Conservation (phyloP, 2,888 invertebrate species). For the Sphinx pinastri region DNA sequence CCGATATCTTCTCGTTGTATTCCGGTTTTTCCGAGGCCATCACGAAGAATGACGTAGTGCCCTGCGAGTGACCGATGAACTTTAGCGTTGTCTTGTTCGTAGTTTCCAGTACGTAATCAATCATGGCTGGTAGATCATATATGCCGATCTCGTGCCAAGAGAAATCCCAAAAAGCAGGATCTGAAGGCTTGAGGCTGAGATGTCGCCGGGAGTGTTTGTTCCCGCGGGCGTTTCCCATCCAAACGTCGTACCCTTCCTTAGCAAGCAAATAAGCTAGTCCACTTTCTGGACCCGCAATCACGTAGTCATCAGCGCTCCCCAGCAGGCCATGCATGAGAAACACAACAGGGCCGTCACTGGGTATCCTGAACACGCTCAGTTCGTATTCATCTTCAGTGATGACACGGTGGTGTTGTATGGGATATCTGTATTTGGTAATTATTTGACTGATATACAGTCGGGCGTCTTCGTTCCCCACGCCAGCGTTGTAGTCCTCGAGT, state of each 20-base stretch:
- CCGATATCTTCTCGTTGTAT: constrained; percentile 81
- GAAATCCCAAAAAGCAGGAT: constrained; percentile 86
- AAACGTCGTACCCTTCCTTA: constrained; percentile 87
- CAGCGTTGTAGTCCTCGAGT: constrained; percentile 45
- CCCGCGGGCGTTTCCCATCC: constrained; percentile 92
- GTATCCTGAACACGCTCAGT: constrained; percentile 60
- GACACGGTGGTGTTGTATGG: constrained; percentile 54
- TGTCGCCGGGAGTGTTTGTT: constrained; percentile 87
- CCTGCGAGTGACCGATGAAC: constrained; percentile 90
- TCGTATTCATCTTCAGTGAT: constrained; percentile 62
- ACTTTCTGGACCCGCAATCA: constrained; percentile 58
- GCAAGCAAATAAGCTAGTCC: constrained; percentile 78
- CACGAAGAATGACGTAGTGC: constrained; percentile 84
- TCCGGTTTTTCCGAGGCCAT: constrained; percentile 80
- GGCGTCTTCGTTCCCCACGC: constrained; percentile 56
- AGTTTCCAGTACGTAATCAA: constrained; percentile 86
- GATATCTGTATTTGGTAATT: constrained; percentile 58
- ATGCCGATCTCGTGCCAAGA: constrained; percentile 92
- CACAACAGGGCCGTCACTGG: constrained; percentile 54
- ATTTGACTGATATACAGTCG: constrained; percentile 48
- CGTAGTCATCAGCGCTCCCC: constrained; percentile 65
- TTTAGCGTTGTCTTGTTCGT: constrained; percentile 83
- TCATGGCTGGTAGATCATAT: constrained; percentile 90
- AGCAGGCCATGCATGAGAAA: constrained; percentile 70
- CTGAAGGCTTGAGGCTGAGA: constrained; percentile 55